Base-by-base conservation (phyloP, 2,113 vertebrate species). In the Urocynchramus pylzowi region DNA sequence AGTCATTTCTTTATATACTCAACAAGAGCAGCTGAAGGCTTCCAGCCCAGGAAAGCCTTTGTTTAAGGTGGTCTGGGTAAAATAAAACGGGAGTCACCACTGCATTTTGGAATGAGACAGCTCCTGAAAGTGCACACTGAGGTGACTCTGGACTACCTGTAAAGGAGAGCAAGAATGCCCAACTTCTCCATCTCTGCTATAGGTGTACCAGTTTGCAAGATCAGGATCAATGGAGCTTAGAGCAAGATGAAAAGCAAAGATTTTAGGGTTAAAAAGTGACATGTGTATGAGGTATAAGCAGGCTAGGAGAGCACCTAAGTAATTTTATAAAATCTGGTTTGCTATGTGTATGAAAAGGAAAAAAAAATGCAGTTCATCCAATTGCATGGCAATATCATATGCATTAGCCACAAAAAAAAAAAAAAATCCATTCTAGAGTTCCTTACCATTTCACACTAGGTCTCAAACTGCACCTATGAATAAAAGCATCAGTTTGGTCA, bases 331-430 rank as follows among this genome's bases (percentile, higher is more conserved):
- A 59, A 60, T 42, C 53, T 50, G 57, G 80, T 71, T 24, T 2
- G 2, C 7, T 42, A 7, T 2, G 1, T 31, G 27, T 57, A n/a
- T 0, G 1, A 82, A 87, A 84, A n/a, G 4, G 16, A 60, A 41
- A 44, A 64, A 23, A 26, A 9, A 7, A 37, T 44, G n/a, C 37
- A 52, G 16, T 30, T 87, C 27, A 42, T 87, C 42, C 53, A 59
- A 26, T 14, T 53, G 42, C 24, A 84, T 8, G 10, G 20, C 8
- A 84, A 56, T 37, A 84, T 59, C 49, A 69, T 63, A 77, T 39
- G 33, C 15, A 56, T 30, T 20, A 75, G 30, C 6, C 75, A 45
- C 5, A 13, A 77, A 13, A 68, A 47, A 24, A 45, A 27, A 18
- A 30, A 21, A 10, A 59, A 18, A 76, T n/a, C n/a, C n/a, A n/a